A percentile compares a stretch with the other conserved stretches of the same genome.
phyloP scores from a whole-genome alignment of 2,888 invertebrate species.

The Phrixothrix hirtus region DNA sequence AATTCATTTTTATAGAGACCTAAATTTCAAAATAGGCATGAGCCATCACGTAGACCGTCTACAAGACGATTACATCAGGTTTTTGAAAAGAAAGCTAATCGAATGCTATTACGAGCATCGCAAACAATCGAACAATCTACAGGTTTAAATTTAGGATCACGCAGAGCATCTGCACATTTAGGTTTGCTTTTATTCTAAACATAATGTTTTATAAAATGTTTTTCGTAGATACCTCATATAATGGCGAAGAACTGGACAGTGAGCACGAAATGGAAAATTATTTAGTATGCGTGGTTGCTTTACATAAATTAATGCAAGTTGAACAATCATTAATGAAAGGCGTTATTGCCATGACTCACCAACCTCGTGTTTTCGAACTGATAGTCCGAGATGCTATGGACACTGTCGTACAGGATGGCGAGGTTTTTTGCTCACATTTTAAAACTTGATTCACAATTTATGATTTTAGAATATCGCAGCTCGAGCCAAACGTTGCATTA shows the following conservation, averaged over 20 bases:
- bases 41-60: constrained; percentile 75
- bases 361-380: constrained; percentile 81
- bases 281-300: constrained; percentile 77
- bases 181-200: too few relatives aligned
- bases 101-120: constrained; percentile 80
- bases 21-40: constrained; percentile 72
- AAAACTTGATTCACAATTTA: neutral
- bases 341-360: constrained; percentile 79
- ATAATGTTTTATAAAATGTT: too few relatives aligned
- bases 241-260: constrained; percentile 65
- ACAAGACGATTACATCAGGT: constrained; percentile 83
- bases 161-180: constrained; percentile 60
- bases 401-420: constrained; percentile 82
- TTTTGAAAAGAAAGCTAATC: constrained; percentile 79
- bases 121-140: constrained; percentile 83
- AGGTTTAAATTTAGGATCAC: constrained; percentile 73
- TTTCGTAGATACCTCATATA: constrained; percentile 52
- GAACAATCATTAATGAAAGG: constrained; percentile 83
- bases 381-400: constrained; percentile 85
- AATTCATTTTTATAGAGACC: constrained; percentile 62
- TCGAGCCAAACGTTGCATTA: constrained; percentile 74
- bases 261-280: constrained; percentile 86
- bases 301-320: constrained; percentile 84
- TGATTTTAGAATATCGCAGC: constrained; percentile 69
- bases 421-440: constrained; percentile 60